phyloP scores from a whole-genome alignment of 37 sponge, comb jelly and placozoan species.

The Ephydatia muelleri region DNA sequence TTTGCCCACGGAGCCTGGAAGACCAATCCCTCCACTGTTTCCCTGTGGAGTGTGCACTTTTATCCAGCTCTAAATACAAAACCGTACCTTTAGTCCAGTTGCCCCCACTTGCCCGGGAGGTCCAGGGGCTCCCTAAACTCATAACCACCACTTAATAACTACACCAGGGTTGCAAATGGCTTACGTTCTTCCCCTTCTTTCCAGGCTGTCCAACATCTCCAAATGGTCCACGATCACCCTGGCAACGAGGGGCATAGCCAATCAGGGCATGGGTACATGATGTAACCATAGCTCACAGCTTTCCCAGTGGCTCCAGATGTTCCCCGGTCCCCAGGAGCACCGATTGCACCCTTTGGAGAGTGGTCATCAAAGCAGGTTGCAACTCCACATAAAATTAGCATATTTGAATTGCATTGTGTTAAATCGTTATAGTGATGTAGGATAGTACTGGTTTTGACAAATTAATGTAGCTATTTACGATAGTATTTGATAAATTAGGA shows the following conservation, averaged over 20 bases:
- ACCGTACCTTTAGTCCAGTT: neutral
- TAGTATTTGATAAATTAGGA: no score
- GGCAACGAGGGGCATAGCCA: neutral
- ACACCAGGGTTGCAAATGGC: neutral
- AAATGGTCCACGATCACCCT: conserved; percentile 61
- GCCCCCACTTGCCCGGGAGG: neutral
- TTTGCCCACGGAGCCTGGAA: conserved; percentile 3
- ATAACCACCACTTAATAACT: neutral
- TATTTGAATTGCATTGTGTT: neutral
- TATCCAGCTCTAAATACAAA: neutral
- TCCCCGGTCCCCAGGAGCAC: conserved; percentile 7
- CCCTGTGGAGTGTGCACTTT: neutral
- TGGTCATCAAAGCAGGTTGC: neutral
- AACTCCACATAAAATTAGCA: neutral
- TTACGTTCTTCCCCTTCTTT: conserved; percentile 36
- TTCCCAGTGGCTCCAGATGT: conserved; percentile 3
- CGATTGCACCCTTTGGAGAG: neutral
- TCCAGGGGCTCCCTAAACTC: neutral
- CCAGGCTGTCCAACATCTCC: conserved; percentile 49
- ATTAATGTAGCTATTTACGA: no score
- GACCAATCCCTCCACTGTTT: neutral
- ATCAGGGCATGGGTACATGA: neutral
- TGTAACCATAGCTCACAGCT: neutral
- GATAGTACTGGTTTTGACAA: no score
- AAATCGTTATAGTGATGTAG: no score